Evolutionary conservation across 1,140 invertebrate genomes (phyloP).

Genomic region (Lordiphosa stackelbergi): DNA sequence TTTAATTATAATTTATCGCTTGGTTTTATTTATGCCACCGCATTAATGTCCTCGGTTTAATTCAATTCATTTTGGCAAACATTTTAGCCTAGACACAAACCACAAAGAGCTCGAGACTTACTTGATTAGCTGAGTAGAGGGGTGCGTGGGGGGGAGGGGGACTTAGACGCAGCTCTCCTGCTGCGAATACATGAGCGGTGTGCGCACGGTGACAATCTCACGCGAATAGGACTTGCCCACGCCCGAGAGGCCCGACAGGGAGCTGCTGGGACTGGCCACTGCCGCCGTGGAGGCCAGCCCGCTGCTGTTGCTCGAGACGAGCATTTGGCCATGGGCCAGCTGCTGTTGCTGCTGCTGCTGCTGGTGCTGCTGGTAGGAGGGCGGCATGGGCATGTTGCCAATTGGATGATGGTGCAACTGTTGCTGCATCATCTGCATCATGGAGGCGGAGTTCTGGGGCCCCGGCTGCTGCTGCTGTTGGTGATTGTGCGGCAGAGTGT

Average conservation of each 20-base stretch:
- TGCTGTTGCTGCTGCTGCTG: conserved; percentile 63
- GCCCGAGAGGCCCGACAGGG: conserved; percentile 63
- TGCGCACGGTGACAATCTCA: conserved; percentile 89
- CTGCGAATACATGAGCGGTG: conserved; percentile 87
- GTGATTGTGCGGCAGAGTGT: conserved; percentile 72
- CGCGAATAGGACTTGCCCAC: conserved; percentile 78
- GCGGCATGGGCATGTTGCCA: conserved; percentile 70
- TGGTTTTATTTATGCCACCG: conserved; percentile 14
- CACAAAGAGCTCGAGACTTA: conserved; percentile 59
- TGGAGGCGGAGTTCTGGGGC: conserved; percentile 64
- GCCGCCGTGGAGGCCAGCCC: conserved; percentile 65
- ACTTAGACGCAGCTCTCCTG: conserved; percentile 91
- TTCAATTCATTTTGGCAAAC: conserved; percentile 67
- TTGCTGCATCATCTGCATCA: conserved; percentile 75
- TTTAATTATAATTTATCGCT: background rate
- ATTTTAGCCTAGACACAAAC: conserved; percentile 69
- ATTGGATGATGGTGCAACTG: conserved; percentile 47
- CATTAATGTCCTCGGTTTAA: conserved; percentile 7
- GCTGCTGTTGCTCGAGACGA: conserved; percentile 72
- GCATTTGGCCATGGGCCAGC: conserved; percentile 61
- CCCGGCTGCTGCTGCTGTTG: conserved; percentile 36
- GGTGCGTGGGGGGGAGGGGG: background rate
- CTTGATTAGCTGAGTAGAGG: conserved; percentile 10
- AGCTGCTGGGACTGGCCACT: conserved; percentile 80
- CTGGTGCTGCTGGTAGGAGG: conserved; percentile 69